A percentile compares a stretch with the other conserved stretches of the same genome.
phyloP scores from a whole-genome alignment of 2,113 vertebrate genomes.

The Triplophysa siluroides region DNA sequence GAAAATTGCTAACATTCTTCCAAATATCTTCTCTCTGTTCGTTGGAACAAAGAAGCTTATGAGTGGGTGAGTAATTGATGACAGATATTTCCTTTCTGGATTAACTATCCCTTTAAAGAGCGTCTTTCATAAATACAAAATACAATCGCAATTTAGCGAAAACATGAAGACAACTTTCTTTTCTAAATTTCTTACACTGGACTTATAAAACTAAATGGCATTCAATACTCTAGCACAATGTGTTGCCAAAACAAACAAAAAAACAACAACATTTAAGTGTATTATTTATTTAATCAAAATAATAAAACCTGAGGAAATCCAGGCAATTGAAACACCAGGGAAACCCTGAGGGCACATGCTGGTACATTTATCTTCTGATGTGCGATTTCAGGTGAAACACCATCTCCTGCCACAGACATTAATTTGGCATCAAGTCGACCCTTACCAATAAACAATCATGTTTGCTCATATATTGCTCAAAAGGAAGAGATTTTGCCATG shows the following conservation, averaged over 20 bases:
- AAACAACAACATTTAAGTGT: not conserved
- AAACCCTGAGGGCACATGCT: constrained; percentile 21
- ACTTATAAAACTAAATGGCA: too few relatives aligned
- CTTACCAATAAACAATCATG: constrained; percentile 4
- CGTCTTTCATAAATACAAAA: too few relatives aligned
- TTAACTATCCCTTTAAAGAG: too few relatives aligned
- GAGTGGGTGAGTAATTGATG: too few relatives aligned
- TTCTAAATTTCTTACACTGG: too few relatives aligned
- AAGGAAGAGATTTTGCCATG: not conserved
- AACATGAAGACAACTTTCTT: too few relatives aligned
- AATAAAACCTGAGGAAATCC: constrained; percentile 47
- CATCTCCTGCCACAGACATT: not conserved
- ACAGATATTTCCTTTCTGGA: too few relatives aligned
- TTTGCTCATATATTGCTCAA: constrained; percentile 10
- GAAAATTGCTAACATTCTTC: too few relatives aligned
- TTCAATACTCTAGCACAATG: not conserved
- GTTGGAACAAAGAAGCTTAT: too few relatives aligned
- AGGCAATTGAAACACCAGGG: constrained; percentile 19
- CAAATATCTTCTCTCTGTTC: too few relatives aligned
- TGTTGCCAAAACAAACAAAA: not conserved
- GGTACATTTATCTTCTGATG: constrained; percentile 6
- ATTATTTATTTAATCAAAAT: constrained; percentile 36
- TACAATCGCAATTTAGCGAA: too few relatives aligned
- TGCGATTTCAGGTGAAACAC: constrained; percentile 5
- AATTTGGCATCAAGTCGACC: not conserved